Conservation (phyloP, 92 coral and sea anemone genomes). For the Nematostella vectensis region DNA sequence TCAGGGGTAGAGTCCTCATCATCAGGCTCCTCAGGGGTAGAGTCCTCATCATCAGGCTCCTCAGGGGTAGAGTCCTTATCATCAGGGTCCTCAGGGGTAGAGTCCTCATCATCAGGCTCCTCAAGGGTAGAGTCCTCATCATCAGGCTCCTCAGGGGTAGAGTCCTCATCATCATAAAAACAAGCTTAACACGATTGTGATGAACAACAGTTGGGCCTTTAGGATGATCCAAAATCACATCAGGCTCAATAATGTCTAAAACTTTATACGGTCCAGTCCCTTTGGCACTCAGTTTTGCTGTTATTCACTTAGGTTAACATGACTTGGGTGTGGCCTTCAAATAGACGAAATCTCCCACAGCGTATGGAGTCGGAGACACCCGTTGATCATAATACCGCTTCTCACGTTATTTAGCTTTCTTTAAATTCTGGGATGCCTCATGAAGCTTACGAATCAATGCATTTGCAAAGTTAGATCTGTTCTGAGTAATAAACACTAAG, state of each 20-base stretch:
- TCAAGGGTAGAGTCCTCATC: no score
- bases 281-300: not conserved
- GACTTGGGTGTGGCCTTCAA: not conserved
- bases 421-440: not conserved
- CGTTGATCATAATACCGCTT: constrained; percentile 1
- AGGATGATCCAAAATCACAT: not conserved
- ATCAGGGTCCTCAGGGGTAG: no score
- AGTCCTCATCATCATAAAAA: not conserved
- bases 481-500: not conserved
- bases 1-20: no score
- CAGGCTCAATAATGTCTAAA: no score
- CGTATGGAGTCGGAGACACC: not conserved
- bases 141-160: not conserved
- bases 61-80: not conserved
- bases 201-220: not conserved
- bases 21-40: no score
- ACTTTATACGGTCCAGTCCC: not conserved
- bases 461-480: not conserved
- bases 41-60: not conserved
- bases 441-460: not conserved
- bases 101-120: no score
- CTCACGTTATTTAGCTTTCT: not conserved
- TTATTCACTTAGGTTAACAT: not conserved
- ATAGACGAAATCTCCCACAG: not conserved
- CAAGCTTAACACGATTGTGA: not conserved